phyloP scores from a whole-genome alignment of 2,797 vertebrate species.

The Rhynchotus rufescens region DNA sequence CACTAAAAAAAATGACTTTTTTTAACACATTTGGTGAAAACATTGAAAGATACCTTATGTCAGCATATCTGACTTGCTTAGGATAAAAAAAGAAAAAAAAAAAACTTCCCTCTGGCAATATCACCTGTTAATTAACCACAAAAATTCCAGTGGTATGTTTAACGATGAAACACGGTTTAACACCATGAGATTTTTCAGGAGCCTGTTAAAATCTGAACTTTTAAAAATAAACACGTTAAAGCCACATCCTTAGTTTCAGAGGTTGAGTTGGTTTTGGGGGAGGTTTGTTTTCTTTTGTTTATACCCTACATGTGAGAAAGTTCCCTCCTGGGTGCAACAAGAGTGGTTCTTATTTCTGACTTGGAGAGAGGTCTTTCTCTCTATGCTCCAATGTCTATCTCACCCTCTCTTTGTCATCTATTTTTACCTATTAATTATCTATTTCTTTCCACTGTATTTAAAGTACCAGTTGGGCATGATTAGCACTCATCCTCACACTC shows the following conservation, averaged over 20 bases:
- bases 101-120: not conserved
- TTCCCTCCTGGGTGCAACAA: not conserved
- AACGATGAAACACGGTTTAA: not conserved
- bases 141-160: not conserved
- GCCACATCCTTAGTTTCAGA: not conserved
- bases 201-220: not conserved
- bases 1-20: not conserved
- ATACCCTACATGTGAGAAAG: not conserved
- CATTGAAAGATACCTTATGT: not conserved
- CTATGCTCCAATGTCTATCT: not conserved
- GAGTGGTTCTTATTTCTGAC: not conserved
- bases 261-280: not conserved
- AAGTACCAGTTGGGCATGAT: not conserved
- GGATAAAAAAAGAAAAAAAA: not conserved
- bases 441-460: not conserved
- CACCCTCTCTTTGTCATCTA: not conserved
- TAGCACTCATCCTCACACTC: not conserved
- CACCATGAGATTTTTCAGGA: not conserved
- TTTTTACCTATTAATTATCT: not conserved
- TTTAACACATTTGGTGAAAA: not conserved
- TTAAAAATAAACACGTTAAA: slow-evolving; percentile 37
- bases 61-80: not conserved
- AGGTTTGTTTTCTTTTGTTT: not conserved
- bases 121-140: slow-evolving; percentile 45
- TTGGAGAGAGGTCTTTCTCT: not conserved